phyloP scores from a whole-genome alignment of 2,888 invertebrate species.

The Cantharis nigra region DNA sequence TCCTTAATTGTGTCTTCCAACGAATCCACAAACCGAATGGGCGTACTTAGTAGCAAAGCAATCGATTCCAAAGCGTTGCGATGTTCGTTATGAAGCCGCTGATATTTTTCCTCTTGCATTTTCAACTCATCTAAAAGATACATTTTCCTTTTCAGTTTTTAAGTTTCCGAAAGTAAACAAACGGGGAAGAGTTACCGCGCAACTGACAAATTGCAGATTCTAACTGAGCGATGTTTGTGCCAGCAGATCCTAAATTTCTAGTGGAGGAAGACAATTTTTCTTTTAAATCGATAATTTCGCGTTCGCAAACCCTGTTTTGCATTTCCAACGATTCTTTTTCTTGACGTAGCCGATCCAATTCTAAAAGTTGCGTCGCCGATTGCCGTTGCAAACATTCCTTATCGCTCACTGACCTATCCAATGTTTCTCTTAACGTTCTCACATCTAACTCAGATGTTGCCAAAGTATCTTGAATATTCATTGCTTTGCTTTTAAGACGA shows the following conservation, averaged over 20 bases:
- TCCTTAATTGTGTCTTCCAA: constrained; percentile 80
- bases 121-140: constrained; percentile 66
- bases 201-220: constrained; percentile 70
- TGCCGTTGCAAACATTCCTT: constrained; percentile 78
- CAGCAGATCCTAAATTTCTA: constrained; percentile 68
- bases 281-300: constrained; percentile 70
- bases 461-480: constrained; percentile 64
- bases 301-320: constrained; percentile 72
- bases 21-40: constrained; percentile 75
- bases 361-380: constrained; percentile 70
- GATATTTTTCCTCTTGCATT: constrained; percentile 70
- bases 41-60: constrained; percentile 71
- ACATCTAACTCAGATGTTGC: constrained; percentile 68
- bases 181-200: constrained; percentile 59
- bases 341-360: constrained; percentile 73
- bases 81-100: constrained; percentile 69
- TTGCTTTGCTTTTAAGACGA: constrained; percentile 53
- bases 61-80: constrained; percentile 73
- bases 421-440: constrained; percentile 67
- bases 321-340: constrained; percentile 78
- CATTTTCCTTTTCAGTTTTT: neutral
- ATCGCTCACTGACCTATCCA: constrained; percentile 68
- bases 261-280: constrained; percentile 69
- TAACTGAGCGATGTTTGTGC: constrained; percentile 71
- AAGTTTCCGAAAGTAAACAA: neutral